Evolutionary conservation across 2,113 vertebrate genomes (phyloP), one percentile per base, ranked within the genome.

Genomic region (Alectura lathami): DNA sequence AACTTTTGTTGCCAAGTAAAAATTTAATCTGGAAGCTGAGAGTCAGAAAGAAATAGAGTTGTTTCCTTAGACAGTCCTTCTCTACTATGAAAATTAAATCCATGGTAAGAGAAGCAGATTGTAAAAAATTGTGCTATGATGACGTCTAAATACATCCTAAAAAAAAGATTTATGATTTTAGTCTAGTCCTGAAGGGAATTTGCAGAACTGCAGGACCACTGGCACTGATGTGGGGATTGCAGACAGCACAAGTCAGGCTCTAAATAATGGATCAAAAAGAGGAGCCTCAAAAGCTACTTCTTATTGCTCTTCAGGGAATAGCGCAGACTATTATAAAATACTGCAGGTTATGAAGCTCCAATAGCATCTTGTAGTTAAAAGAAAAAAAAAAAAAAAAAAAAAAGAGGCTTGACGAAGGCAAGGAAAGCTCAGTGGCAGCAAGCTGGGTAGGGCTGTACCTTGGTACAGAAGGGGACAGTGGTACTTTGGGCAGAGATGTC

Each of bases 1-100:
- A 96, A 97, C 93, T 97, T 97, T 93, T 97, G 96, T 96, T 98
- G 96, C 96, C 95, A 97, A 97, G 96, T 93, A 77, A 95, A 95
- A 97, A 96, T 95, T 91, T 97, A 91, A 96, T 91, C 94, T 96
- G 90, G 94, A 97, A 97, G 94, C 92, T 94, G 82, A 97, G 94
- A 97, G 95, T 95, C 94, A 90, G 96, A 95, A 88, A 96, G 91
- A 82, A 93, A 95, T 93, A 88, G 79, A 94, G 79, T 60, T 70
- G 70, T 92, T 93, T 75, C 95, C 47, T 96, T 79, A 97, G 93
- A 97, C 54, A 81, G 72, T 67, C 93, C 63, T 90, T 60, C 81
- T 94, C 96, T 83, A 69, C 95, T 95, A 95, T 92, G 86, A 93
- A 96, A 97, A 93, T 88, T 72, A 97, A 95, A 95, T 84, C 86